These are phyloP conservation scores for Lithobius niger DNA, from an alignment of 1,140 invertebrate species.

Conservation along the genomic window DNA sequence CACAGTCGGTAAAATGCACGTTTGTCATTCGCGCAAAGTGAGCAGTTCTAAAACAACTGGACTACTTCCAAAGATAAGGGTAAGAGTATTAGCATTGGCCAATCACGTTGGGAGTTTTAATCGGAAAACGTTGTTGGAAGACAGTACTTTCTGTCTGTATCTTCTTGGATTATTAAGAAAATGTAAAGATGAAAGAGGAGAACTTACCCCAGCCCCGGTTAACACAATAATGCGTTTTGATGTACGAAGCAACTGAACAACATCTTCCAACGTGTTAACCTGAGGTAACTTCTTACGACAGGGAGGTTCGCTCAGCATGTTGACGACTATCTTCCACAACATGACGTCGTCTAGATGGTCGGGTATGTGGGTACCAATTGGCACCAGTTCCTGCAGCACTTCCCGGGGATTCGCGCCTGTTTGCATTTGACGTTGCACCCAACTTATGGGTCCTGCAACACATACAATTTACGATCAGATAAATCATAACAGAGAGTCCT, in stretches of 20 bases:
- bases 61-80: too few relatives aligned
- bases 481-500: too few relatives aligned
- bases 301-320: conserved; percentile 56
- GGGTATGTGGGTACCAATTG: conserved; percentile 45
- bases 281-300: conserved; percentile 51
- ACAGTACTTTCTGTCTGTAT: too few relatives aligned
- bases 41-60: too few relatives aligned
- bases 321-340: conserved; percentile 46
- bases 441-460: conserved; percentile 40
- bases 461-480: conserved; percentile 8
- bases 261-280: conserved; percentile 63
- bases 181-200: too few relatives aligned
- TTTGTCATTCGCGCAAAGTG: too few relatives aligned
- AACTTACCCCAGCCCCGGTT: conserved; percentile 77
- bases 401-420: conserved; percentile 52
- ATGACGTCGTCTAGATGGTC: conserved; percentile 46
- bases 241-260: conserved; percentile 48
- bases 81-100: too few relatives aligned
- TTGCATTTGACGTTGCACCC: conserved; percentile 66
- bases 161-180: too few relatives aligned
- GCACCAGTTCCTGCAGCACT: conserved; percentile 49
- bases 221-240: conserved; percentile 77
- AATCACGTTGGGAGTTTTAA: too few relatives aligned
- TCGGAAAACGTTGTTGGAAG: too few relatives aligned
- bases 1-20: too few relatives aligned